Conservation (phyloP, 1,140 invertebrate species). For the Globodera rostochiensis region DNA sequence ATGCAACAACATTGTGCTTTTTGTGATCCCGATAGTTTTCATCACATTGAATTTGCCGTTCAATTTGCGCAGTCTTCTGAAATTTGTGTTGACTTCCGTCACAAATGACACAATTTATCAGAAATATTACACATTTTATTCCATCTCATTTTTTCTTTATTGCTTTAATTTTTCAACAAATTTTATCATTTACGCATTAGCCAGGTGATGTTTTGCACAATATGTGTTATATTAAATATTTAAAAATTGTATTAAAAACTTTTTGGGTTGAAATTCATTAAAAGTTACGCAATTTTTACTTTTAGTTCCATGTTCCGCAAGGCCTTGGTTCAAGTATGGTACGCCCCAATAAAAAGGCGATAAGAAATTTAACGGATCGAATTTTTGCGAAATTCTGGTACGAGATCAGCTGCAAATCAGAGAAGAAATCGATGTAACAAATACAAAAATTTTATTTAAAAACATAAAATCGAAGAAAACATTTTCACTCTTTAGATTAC, state of each 20-base stretch:
- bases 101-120: not conserved
- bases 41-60: slow-evolving; percentile 21
- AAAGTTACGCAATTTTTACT: not conserved
- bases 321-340: not conserved
- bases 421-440: too few species aligned
- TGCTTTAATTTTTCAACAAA: slow-evolving; percentile 23
- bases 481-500: too few species aligned
- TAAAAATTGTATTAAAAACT: not conserved
- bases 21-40: slow-evolving; percentile 14
- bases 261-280: too few species aligned
- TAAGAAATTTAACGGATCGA: too few species aligned
- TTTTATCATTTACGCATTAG: slow-evolving; percentile 20
- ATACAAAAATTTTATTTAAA: too few species aligned
- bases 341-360: too few species aligned
- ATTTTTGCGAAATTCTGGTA: too few species aligned
- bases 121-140: not conserved
- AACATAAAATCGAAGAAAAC: too few species aligned
- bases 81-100: slow-evolving; percentile 1
- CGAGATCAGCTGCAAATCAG: too few species aligned
- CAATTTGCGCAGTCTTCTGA: slow-evolving; percentile 15
- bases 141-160: slow-evolving; percentile 6
- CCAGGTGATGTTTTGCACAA: not conserved
- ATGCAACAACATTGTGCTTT: slow-evolving; percentile 11
- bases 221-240: not conserved
- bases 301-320: slow-evolving; percentile 7